Evolutionary conservation across 2,113 vertebrate genomes (phyloP), one percentile per base, ranked within the genome.

Genomic region (Talpa occidentalis): DNA sequence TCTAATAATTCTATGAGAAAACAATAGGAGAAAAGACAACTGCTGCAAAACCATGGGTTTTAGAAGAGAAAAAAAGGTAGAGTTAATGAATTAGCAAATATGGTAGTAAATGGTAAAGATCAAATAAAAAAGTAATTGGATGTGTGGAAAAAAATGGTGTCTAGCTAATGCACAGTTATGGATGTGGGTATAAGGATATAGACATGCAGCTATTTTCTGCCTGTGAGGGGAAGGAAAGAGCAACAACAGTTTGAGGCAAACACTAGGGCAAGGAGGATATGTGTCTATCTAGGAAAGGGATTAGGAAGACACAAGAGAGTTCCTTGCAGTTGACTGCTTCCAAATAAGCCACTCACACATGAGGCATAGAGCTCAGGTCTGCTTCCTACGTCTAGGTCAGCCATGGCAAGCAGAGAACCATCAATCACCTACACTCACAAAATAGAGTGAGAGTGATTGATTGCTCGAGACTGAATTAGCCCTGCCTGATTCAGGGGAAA

Each of bases 391-490:
- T 79, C 90, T 88, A 74, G 96, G 96, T 97, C 96, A 97, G 94
- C 94, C 96, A 96, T 95, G 96, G 96, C 73, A 72, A 93, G 54
- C 56, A 40, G 66, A 96, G 95, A 93, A 66, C 92, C 93, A 97
- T 97, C 96, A 95, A 97, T 97, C 97, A 97, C 90, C 88, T 67
- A 93, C 66, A 97, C 96, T 97, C 96, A 97, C 80, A 95, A 93
- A 96, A 97, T 52, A 73, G 84, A 96, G 80, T 96, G 94, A 88
- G 90, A 74, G 94, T 97, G 96, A 97, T 97, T 95, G 96, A 97
- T 97, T 88, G 93, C 60, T 96, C 30, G 78, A 87, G 72, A 94
- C 92, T 96, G 97, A 96, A 97, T 96, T 97, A 96, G 67, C 77
- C 67, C 52, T 72, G 95, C 77, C 90, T 94, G 95, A 97, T 96